Evolutionary conservation across 2,888 invertebrate genomes (phyloP).

Genomic region (Rhynchonema sp.): DNA sequence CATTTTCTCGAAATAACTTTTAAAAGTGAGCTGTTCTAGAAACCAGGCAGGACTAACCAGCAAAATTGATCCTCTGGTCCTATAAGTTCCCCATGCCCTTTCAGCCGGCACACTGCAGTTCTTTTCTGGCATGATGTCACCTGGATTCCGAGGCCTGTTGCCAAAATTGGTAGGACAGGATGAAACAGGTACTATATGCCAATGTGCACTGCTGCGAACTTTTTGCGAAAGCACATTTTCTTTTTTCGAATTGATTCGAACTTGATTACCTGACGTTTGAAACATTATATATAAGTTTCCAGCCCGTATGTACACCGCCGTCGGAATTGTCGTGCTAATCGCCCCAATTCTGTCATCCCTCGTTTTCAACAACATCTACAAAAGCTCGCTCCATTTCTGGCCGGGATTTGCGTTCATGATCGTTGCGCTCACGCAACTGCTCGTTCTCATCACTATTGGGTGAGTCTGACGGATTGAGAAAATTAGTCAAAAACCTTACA

Average conservation of each 20-base stretch:
- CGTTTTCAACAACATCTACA: neutral
- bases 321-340: neutral
- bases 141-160: neutral
- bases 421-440: neutral
- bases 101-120: neutral
- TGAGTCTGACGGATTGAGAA: no score
- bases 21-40: no score
- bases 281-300: no score
- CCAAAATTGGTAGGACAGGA: neutral
- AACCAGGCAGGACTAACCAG: no score
- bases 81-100: no score
- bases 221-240: neutral
- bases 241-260: neutral
- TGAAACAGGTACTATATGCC: neutral
- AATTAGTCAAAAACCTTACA: no score
- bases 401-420: neutral
- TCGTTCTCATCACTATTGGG: neutral
- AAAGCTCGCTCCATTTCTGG: neutral
- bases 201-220: no score
- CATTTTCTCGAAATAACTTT: no score
- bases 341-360: neutral
- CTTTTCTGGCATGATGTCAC: neutral
- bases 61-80: no score
- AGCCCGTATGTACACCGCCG: neutral
- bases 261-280: no score